Conservation (phyloP, 2,113 vertebrate species). For the Cariama cristata region DNA sequence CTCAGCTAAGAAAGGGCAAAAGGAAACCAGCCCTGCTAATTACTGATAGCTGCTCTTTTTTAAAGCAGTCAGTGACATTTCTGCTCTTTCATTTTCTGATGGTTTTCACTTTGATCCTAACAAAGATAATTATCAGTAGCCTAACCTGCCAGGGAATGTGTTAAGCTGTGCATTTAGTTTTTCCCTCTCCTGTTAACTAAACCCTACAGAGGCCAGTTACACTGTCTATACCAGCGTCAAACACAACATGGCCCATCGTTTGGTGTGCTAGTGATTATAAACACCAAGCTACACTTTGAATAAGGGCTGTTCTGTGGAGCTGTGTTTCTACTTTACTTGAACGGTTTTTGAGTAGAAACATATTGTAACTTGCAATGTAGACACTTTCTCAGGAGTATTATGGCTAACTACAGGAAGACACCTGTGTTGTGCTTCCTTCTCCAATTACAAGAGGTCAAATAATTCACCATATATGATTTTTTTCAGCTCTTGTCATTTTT, state of each 20-base stretch:
- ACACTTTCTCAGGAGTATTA: slow-evolving; percentile 54
- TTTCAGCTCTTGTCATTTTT: slow-evolving; percentile 57
- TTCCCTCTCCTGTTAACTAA: background rate
- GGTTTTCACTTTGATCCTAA: slow-evolving; percentile 56
- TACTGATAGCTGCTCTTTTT: background rate
- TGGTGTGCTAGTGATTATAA: slow-evolving; percentile 44
- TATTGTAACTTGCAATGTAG: slow-evolving; percentile 17
- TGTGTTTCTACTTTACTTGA: slow-evolving; percentile 56
- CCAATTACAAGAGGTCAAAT: slow-evolving; percentile 63
- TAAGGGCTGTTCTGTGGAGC: background rate
- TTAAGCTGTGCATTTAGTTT: background rate
- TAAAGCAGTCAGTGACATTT: background rate
- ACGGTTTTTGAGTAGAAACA: slow-evolving; percentile 70
- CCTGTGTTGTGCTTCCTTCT: slow-evolving; percentile 61
- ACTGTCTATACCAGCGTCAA: slow-evolving; percentile 37
- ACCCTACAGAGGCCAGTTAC: slow-evolving; percentile 46
- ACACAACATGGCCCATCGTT: background rate
- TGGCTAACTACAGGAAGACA: slow-evolving; percentile 67
- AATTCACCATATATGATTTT: slow-evolving; percentile 11
- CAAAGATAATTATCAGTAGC: slow-evolving; percentile 16
- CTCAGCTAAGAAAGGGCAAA: background rate
- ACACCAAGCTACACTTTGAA: background rate
- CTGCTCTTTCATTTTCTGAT: background rate
- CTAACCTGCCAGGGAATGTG: background rate
- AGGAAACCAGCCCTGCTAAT: background rate